Evolutionary conservation across 2,888 invertebrate genomes (phyloP).

Genomic region (Bellardia pandia): DNA sequence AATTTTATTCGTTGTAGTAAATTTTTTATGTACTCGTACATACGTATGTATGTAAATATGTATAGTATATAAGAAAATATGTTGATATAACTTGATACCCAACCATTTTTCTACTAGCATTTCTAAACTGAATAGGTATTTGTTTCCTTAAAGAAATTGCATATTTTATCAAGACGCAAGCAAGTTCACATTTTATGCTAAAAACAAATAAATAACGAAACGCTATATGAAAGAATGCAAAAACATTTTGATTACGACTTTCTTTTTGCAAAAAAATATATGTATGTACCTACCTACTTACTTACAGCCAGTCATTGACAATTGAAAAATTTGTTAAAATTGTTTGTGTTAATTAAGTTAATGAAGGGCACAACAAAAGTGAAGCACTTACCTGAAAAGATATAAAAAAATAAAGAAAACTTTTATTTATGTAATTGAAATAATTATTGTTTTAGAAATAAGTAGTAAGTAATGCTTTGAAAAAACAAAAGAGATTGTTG

Average conservation of each 20-base stretch:
- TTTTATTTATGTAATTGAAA: slow-evolving; percentile 8
- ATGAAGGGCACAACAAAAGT: slow-evolving; percentile 33
- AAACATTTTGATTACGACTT: neutral
- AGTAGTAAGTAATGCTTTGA: neutral
- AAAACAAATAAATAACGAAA: neutral
- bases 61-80: no score
- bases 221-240: neutral
- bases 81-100: no score
- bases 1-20: neutral
- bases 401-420: neutral
- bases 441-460: slow-evolving; percentile 18
- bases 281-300: neutral
- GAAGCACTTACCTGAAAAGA: slow-evolving; percentile 58
- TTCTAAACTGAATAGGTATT: no score
- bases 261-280: neutral
- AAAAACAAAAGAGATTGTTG: neutral
- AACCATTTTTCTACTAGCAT: no score
- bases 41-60: no score
- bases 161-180: slow-evolving; percentile 2
- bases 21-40: neutral
- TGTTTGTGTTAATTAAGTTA: slow-evolving; percentile 27
- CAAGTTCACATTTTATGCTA: slow-evolving; percentile 9
- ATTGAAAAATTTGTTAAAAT: neutral
- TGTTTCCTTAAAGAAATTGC: no score
- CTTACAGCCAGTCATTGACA: slow-evolving; percentile 15